These are phyloP conservation scores for Drosophila parvula DNA, from an alignment of 1,140 invertebrate species.

Conservation along the genomic window DNA sequence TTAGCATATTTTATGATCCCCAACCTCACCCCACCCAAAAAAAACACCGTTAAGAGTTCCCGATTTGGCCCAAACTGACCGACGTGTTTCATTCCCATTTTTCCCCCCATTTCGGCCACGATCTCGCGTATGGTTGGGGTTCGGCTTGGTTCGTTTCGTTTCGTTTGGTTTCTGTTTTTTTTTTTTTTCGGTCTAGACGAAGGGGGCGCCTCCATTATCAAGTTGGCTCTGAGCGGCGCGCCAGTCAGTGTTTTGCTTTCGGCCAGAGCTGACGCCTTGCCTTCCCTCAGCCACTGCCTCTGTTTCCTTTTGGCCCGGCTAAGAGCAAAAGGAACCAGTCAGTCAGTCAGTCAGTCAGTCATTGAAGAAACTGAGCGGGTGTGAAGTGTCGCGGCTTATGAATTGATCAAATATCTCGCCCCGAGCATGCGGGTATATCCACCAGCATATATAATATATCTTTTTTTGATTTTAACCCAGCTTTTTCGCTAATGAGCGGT, in stretches of 20 bases:
- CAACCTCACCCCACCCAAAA: neutral
- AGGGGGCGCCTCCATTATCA: conserved; percentile 39
- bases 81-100: conserved; percentile 48
- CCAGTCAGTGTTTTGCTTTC: conserved; percentile 76
- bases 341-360: conserved; percentile 3
- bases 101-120: conserved; percentile 31
- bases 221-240: conserved; percentile 17
- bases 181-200: conserved; percentile 6
- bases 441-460: conserved; percentile 2
- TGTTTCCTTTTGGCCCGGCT: conserved; percentile 25
- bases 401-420: conserved; percentile 18
- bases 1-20: conserved; percentile 55
- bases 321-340: conserved; percentile 21
- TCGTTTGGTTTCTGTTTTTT: neutral
- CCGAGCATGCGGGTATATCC: conserved; percentile 13
- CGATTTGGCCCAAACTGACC: neutral
- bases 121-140: conserved; percentile 1
- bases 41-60: neutral
- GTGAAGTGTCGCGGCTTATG: conserved; percentile 36
- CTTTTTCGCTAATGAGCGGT: conserved; percentile 17
- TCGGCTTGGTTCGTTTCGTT: conserved; percentile 13
- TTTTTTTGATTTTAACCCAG: conserved; percentile 17
- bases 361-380: conserved; percentile 25
- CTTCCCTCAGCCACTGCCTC: conserved; percentile 18
- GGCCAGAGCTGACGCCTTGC: conserved; percentile 64